Conservation (phyloP, 2,113 vertebrate species). For the Lagopus muta region DNA sequence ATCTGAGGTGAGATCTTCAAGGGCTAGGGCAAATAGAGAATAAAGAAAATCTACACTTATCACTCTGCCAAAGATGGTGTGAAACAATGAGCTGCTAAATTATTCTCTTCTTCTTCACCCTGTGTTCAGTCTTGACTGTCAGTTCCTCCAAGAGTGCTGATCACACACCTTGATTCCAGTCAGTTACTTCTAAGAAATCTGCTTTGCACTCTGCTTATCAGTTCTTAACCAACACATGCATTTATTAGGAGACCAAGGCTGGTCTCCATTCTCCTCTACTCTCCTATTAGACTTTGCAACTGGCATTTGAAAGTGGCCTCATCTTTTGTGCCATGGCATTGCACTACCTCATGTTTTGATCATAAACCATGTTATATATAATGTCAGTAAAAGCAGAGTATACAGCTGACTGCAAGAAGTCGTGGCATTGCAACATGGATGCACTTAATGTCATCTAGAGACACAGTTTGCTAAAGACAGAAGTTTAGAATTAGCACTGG, state of each 20-base stretch:
- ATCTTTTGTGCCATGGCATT: not conserved
- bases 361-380: not conserved
- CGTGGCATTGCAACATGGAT: not conserved
- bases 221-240: not conserved
- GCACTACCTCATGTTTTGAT: not conserved
- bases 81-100: not conserved
- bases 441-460: not conserved
- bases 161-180: not conserved
- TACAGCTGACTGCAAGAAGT: not conserved
- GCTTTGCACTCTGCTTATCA: not conserved
- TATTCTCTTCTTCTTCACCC: not conserved
- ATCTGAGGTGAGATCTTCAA: not conserved
- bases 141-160: not conserved
- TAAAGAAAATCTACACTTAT: not conserved
- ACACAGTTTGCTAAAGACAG: constrained; percentile 26
- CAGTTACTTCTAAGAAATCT: not conserved
- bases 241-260: not conserved
- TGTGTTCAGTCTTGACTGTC: accelerated
- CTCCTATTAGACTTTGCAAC: not conserved
- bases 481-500: constrained; percentile 55
- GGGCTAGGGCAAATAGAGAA: not conserved
- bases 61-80: not conserved
- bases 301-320: not conserved
- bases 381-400: not conserved
- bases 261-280: not conserved